Conservation (phyloP, 1,140 invertebrate genomes). For the Platorchestia sp. region DNA sequence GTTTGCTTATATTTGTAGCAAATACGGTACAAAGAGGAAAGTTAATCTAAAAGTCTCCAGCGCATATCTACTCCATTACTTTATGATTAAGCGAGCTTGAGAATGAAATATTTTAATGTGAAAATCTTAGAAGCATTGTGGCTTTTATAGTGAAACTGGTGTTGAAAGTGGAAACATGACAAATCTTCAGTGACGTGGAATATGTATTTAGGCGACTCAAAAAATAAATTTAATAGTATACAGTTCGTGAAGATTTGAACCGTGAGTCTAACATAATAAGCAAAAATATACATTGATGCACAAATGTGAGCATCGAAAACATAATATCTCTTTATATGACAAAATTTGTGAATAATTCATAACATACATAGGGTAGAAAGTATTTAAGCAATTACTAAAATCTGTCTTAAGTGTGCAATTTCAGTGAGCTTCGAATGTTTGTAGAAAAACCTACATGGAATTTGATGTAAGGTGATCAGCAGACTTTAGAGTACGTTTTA, state of each 20-base stretch:
- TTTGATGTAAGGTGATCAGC: too few relatives aligned
- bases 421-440: too few relatives aligned
- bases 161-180: neutral
- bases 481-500: too few relatives aligned
- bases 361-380: neutral
- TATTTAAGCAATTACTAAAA: too few relatives aligned
- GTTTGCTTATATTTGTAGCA: neutral
- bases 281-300: neutral
- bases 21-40: neutral
- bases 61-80: neutral
- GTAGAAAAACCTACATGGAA: too few relatives aligned
- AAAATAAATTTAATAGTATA: neutral
- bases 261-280: neutral
- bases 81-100: neutral
- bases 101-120: neutral
- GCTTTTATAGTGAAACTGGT: neutral
- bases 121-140: neutral
- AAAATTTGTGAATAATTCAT: neutral
- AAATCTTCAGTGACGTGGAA: neutral
- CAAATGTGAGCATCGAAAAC: neutral
- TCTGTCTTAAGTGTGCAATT: too few relatives aligned
- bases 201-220: too few relatives aligned
- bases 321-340: neutral
- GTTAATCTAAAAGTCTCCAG: neutral
- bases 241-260: neutral